phyloP scores from a whole-genome alignment of 2,888 invertebrate genomes.

The Drosophila colorata region DNA sequence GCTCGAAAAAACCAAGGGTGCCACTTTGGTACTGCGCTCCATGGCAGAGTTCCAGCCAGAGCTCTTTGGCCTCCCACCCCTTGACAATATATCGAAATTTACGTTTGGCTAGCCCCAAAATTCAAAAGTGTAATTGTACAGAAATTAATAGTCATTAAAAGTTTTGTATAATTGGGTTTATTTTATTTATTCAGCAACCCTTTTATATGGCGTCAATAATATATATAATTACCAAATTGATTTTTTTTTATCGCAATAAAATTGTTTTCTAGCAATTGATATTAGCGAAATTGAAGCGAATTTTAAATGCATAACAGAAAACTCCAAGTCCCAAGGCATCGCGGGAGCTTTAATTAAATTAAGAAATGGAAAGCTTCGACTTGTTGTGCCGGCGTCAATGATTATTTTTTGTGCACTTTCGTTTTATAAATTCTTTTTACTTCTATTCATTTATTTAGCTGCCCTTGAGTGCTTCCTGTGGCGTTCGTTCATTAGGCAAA shows the following conservation, averaged over 20 bases:
- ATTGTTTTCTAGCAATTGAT: conserved; percentile 85
- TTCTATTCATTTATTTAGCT: conserved; percentile 23
- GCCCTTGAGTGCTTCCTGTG: conserved; percentile 75
- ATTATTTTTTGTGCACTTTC: conserved; percentile 36
- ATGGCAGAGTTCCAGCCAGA: conserved; percentile 92
- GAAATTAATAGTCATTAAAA: neutral
- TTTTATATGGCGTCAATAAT: too few relatives aligned
- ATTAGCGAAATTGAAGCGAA: too few relatives aligned
- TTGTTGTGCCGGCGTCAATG: conserved; percentile 13
- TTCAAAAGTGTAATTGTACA: too few relatives aligned
- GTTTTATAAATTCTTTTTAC: conserved; percentile 19
- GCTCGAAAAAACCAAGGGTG: conserved; percentile 85
- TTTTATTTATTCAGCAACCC: too few relatives aligned
- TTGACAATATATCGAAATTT: conserved; percentile 41
- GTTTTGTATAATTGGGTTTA: too few relatives aligned
- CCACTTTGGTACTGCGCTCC: conserved; percentile 89
- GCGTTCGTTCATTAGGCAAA: conserved; percentile 63
- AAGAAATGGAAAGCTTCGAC: conserved; percentile 13
- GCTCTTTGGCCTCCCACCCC: conserved; percentile 91
- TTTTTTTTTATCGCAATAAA: too few relatives aligned
- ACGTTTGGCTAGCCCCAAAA: conserved; percentile 41
- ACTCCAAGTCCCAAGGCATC: neutral
- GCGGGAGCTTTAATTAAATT: conserved; percentile 39
- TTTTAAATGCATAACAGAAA: neutral
- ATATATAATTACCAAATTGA: too few relatives aligned